Conservation (phyloP, 1,140 invertebrate genomes). For the Hylaeus volcanicus region DNA sequence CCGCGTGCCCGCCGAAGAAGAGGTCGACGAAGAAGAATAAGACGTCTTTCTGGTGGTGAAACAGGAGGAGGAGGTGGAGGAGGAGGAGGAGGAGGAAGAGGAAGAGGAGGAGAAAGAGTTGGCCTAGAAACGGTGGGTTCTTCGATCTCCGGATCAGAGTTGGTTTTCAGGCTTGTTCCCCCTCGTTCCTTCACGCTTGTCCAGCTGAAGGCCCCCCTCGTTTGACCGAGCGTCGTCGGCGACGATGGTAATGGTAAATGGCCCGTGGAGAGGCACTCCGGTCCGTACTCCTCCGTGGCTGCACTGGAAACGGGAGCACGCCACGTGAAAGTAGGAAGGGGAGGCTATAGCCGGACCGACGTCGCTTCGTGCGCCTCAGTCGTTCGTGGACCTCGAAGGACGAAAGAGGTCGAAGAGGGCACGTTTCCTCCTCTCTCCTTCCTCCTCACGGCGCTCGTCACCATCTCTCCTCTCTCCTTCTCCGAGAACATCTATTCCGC, state of each 20-base stretch:
- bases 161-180: conserved; percentile 57
- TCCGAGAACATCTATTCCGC: conserved; percentile 20
- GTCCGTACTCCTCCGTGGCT: conserved; percentile 53
- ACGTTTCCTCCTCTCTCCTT: conserved; percentile 73
- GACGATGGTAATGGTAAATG: conserved; percentile 72
- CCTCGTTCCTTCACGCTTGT: conserved; percentile 13
- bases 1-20: conserved; percentile 18
- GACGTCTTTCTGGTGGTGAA: conserved; percentile 2
- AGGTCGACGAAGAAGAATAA: conserved; percentile 19
- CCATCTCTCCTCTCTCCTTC: conserved; percentile 24
- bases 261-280: conserved; percentile 67
- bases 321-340: conserved; percentile 79
- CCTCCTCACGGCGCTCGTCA: neutral
- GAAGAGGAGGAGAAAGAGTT: conserved; percentile 61
- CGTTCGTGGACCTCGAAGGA: conserved; percentile 80
- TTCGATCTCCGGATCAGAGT: conserved; percentile 39
- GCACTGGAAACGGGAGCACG: conserved; percentile 76
- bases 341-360: conserved; percentile 78
- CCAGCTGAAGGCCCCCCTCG: neutral
- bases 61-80: no score
- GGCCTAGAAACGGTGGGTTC: conserved; percentile 71
- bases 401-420: conserved; percentile 80
- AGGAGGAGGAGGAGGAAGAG: conserved; percentile 27
- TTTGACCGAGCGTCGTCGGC: conserved; percentile 46
- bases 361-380: conserved; percentile 76